Evolutionary conservation across 2,797 vertebrate genomes (phyloP), one percentile per base, ranked within the genome.

Genomic region (Acanthurus tractus): DNA sequence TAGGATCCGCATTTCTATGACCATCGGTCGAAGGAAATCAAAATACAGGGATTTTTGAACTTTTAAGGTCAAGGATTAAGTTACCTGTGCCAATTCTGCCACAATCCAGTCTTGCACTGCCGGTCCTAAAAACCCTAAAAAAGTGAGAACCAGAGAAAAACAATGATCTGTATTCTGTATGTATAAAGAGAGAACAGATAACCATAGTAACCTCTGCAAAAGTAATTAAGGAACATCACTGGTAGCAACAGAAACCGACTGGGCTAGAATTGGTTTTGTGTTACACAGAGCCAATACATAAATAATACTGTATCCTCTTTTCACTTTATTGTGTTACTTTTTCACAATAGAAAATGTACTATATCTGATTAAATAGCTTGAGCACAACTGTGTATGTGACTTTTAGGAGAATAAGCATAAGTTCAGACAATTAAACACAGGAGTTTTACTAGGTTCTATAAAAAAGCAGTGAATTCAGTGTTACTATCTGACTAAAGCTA

Each of bases 31-130:
- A 52, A 55, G 12, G 0, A 44, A 68, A 29, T 61, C 2, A 45
- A 56, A 63, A 18, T 3, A 17, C 1, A 20, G 3, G 0, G 6
- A 13, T 77, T 55, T 64, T 54, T 38, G 2, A 66, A 62, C 25
- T 38, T 6, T 55, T 2, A 61, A 15, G 18, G 44, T 78, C 10
- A 81, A 23, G n/a, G 73, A 34, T 44, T 15, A 57, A 22, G 0
- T 0, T 80, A 90, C 91, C 88, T 88, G 44, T 86, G 62, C 69
- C 79, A 85, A 86, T 86, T 85, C 71, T 66, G 29, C 81, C 71
- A 82, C 42, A 0, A 80, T 77, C 57, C 82, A 82, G 69, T 75
- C 66, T 73, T 79, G 25, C 57, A 48, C 46, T 55, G 50, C 55
- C n/a, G 64, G 64, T 81, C 57, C 80, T 79, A 64, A 75, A 84